phyloP scores from a whole-genome alignment of 2,113 vertebrate genomes.

The Hipposideros armiger region DNA sequence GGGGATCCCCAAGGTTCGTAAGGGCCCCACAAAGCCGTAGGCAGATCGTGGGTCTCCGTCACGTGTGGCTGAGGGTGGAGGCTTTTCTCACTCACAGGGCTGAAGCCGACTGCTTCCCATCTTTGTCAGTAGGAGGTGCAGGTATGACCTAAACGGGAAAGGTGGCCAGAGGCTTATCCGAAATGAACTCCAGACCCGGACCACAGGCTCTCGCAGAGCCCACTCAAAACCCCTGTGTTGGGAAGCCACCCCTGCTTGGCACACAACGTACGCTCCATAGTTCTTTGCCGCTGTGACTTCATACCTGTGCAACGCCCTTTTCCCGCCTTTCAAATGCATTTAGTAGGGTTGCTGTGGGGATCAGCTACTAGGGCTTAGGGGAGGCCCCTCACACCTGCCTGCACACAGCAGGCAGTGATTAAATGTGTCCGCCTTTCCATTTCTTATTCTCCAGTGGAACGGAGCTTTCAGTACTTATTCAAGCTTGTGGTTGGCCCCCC shows the following conservation, averaged over 20 bases:
- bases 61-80: fast-evolving
- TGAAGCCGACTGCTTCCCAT: fast-evolving
- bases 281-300: not conserved
- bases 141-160: not conserved
- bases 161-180: not conserved
- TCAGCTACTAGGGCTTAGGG: too few relatives aligned
- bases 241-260: fast-evolving
- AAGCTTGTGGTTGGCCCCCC: not conserved
- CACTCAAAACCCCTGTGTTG: not conserved
- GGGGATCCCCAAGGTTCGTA: too few relatives aligned
- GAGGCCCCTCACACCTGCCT: not conserved
- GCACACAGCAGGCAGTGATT: too few relatives aligned
- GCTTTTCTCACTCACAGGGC: not conserved
- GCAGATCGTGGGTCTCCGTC: not conserved
- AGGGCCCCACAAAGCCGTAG: fast-evolving
- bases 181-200: not conserved
- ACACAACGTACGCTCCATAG: fast-evolving
- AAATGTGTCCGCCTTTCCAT: not conserved
- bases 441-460: not conserved
- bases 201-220: not conserved
- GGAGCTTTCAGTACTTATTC: too few relatives aligned
- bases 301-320: not conserved
- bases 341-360: not conserved
- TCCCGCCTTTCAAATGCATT: not conserved
- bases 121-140: not conserved